These are phyloP conservation scores for Brenthis ino DNA, from an alignment of 2,888 invertebrate genomes.

Conservation along the genomic window DNA sequence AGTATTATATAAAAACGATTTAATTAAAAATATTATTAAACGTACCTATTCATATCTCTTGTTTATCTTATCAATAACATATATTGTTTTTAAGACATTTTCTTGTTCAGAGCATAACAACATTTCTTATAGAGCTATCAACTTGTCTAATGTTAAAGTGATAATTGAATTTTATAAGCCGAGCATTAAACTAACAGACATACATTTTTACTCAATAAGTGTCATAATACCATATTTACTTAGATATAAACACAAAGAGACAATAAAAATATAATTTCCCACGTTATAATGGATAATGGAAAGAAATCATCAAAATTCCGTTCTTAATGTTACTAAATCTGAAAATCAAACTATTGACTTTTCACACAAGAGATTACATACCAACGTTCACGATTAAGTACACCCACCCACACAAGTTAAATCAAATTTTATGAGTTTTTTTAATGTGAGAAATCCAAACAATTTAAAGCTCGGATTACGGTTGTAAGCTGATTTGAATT, in stretches of 20 bases:
- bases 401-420: slow-evolving; percentile 50
- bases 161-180: background rate
- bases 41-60: no score
- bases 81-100: no score
- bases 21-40: no score
- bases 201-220: slow-evolving; percentile 1
- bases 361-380: slow-evolving; percentile 57
- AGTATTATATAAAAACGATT: no score
- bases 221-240: background rate
- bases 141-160: background rate
- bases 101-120: no score
- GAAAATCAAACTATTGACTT: slow-evolving; percentile 52
- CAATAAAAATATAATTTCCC: slow-evolving; percentile 20
- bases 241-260: background rate
- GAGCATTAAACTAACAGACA: slow-evolving; percentile 4
- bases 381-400: slow-evolving; percentile 45
- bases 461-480: slow-evolving; percentile 68
- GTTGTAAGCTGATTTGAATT: slow-evolving; percentile 75
- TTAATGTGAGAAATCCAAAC: slow-evolving; percentile 74
- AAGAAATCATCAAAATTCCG: slow-evolving; percentile 20
- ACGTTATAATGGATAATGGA: background rate
- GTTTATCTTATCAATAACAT: no score
- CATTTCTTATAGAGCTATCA: background rate
- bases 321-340: slow-evolving; percentile 22
- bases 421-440: slow-evolving; percentile 52